Base-by-base conservation (phyloP, 2,888 invertebrate genomes). In the Pollenia griseotomentosa region DNA sequence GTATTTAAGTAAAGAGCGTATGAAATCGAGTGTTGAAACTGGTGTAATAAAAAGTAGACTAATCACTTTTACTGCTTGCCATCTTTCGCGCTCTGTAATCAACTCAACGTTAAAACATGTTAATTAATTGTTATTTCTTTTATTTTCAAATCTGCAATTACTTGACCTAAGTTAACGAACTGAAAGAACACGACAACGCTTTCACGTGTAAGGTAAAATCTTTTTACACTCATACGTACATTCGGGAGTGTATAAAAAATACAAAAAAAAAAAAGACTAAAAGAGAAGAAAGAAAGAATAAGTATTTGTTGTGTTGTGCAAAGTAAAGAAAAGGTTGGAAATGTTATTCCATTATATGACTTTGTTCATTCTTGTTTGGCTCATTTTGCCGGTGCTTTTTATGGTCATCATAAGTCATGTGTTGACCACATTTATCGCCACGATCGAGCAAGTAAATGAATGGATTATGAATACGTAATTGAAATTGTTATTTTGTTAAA, bases 161-260 rank as follows among this genome's bases (percentile, higher is more conserved):
- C 81, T 81, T 87, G 84, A 87, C 81, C 84, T 78, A 63, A 81
- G 81, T 57, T 87, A 84, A 87, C 84, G 74, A 83, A 79, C 86
- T 78, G 61, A 33, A 70, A 66, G 53, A 83, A 73, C 61, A 59
- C 81, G 80, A 71, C 80, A 66, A 65, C 53, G 66, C 80, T 51
- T 83, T 66, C 71, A 86, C 71, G 80, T 83, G 80, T 71, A 70
- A 42, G 61, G 44, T 48, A 23, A n/a, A 55, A 42, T 63, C 12
- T 33, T 61, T 5, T 68, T 8, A 53, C n/a, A 10, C 9, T 40
- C 19, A 9, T 16, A 19, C 6, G 14, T 40, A 48, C 40, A 48
- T 74, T 40, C n/a, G 23, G 8, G 23, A 11, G 4, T 57, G 40
- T 16, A 42, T 14, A 51, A 9, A 51, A 11, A 42, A 14, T 11